Conservation (phyloP, 2,888 invertebrate species). For the Tiliacea aurago region DNA sequence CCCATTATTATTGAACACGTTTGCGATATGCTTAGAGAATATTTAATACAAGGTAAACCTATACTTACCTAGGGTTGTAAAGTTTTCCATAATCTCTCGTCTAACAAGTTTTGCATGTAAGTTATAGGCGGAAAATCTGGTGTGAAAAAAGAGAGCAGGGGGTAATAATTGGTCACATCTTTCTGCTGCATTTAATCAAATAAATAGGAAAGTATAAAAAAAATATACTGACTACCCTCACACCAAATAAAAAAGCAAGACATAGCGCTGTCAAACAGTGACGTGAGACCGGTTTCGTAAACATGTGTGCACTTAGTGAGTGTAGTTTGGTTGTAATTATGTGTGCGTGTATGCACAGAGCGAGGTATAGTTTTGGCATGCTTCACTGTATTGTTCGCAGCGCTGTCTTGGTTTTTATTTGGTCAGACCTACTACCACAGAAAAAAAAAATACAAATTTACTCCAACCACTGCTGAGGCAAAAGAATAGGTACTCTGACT, state of each 20-base stretch:
- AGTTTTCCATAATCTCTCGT: too few species aligned
- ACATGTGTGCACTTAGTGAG: too few species aligned
- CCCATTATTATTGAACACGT: slow-evolving; percentile 40
- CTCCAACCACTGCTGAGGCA: background rate
- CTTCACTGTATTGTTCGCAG: too few species aligned
- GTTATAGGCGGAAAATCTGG: background rate
- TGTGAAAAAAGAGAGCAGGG: background rate
- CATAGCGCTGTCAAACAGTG: too few species aligned
- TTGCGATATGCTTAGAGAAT: slow-evolving; percentile 46
- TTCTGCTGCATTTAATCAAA: too few species aligned
- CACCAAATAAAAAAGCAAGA: background rate
- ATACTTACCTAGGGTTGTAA: slow-evolving; percentile 42
- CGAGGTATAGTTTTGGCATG: too few species aligned
- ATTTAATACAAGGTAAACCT: slow-evolving; percentile 51
- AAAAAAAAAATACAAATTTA: background rate
- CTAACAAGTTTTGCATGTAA: background rate
- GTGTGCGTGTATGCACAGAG: too few species aligned
- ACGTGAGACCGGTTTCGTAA: too few species aligned
- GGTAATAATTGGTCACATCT: background rate
- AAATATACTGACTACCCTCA: background rate
- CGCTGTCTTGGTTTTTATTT: too few species aligned
- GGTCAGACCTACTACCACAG: too few species aligned
- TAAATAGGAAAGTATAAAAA: background rate
- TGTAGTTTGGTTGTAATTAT: too few species aligned
- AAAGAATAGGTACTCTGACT: background rate